These are phyloP conservation scores for Oncorhynchus mykiss DNA, from an alignment of 2,113 vertebrate species.

Conservation along the genomic window DNA sequence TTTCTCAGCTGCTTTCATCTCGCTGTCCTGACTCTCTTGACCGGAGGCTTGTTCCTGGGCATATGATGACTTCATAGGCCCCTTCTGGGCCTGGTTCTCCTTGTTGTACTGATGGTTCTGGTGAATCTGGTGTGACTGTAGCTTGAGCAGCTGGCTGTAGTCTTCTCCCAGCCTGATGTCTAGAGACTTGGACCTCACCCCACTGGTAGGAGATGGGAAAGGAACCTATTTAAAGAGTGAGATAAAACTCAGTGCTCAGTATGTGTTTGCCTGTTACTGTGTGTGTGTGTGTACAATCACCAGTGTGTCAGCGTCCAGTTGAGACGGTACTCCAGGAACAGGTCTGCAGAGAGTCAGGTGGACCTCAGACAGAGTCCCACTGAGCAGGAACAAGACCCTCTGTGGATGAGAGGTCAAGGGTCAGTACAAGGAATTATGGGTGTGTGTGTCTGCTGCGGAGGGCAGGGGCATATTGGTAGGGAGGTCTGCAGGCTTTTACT, in stretches of 20 bases:
- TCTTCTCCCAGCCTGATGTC: slow-evolving; percentile 67
- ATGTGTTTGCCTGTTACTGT: background rate
- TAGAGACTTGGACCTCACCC: slow-evolving; percentile 69
- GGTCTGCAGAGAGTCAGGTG: slow-evolving; percentile 82
- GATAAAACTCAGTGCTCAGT: background rate
- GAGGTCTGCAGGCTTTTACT: too few species aligned
- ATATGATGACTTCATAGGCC: background rate
- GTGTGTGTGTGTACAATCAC: slow-evolving; percentile 42
- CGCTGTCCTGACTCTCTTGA: slow-evolving; percentile 23
- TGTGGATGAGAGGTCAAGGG: slow-evolving; percentile 47
- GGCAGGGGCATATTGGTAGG: too few species aligned
- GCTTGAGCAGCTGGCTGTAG: slow-evolving; percentile 66
- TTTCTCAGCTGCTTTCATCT: slow-evolving; percentile 25
- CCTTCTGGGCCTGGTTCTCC: too few species aligned
- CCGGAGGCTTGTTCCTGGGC: slow-evolving; percentile 11
- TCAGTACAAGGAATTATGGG: slow-evolving; percentile 5
- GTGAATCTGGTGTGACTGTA: slow-evolving; percentile 17
- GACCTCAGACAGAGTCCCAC: slow-evolving; percentile 79
- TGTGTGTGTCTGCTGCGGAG: background rate
- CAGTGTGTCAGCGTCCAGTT: slow-evolving; percentile 70
- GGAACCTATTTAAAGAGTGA: background rate
- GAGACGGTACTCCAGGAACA: slow-evolving; percentile 70
- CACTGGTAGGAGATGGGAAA: slow-evolving; percentile 55
- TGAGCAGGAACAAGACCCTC: slow-evolving; percentile 85
- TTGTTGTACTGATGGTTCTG: slow-evolving; percentile 24